A percentile compares a stretch with the other conserved stretches of the same genome.
Evolutionary conservation across 2,888 invertebrate genomes (phyloP).

Genomic region (Pharmacophagus antenor): DNA sequence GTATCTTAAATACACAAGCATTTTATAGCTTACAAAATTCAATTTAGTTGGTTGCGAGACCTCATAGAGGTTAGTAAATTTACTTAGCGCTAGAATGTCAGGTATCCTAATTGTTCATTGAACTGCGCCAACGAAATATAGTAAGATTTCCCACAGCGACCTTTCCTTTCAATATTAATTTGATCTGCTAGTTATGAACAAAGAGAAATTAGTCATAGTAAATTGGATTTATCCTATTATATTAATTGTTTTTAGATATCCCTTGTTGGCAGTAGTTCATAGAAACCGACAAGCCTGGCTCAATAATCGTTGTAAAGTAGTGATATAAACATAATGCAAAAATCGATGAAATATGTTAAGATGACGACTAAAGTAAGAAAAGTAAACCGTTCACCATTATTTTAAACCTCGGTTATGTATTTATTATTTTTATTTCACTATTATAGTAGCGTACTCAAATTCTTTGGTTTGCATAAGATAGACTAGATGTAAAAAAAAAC

Average conservation of each 20-base stretch:
- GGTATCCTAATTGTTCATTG: conserved; percentile 21
- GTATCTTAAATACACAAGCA: conserved; percentile 3
- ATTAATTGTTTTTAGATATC: neutral
- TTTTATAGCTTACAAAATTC: conserved; percentile 11
- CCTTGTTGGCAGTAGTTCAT: too few species aligned
- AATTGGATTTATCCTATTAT: neutral
- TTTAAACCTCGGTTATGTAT: too few species aligned
- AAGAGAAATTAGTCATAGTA: neutral
- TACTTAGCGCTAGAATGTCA: conserved; percentile 25
- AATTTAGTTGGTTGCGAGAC: conserved; percentile 5
- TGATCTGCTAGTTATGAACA: neutral
- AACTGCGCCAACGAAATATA: conserved; percentile 5
- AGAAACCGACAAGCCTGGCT: too few species aligned
- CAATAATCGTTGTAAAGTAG: too few species aligned
- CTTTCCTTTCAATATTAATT: neutral
- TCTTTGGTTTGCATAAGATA: too few species aligned
- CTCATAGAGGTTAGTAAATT: conserved; percentile 22
- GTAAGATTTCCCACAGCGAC: conserved; percentile 6
- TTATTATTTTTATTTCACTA: too few species aligned
- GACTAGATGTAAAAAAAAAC: too few species aligned
- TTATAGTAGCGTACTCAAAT: too few species aligned
- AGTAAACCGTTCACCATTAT: too few species aligned
- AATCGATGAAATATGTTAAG: too few species aligned
- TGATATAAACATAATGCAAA: too few species aligned
- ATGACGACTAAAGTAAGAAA: too few species aligned